These are phyloP conservation scores for Cotesia typhae DNA, from an alignment of 1,140 invertebrate genomes.

Conservation along the genomic window DNA sequence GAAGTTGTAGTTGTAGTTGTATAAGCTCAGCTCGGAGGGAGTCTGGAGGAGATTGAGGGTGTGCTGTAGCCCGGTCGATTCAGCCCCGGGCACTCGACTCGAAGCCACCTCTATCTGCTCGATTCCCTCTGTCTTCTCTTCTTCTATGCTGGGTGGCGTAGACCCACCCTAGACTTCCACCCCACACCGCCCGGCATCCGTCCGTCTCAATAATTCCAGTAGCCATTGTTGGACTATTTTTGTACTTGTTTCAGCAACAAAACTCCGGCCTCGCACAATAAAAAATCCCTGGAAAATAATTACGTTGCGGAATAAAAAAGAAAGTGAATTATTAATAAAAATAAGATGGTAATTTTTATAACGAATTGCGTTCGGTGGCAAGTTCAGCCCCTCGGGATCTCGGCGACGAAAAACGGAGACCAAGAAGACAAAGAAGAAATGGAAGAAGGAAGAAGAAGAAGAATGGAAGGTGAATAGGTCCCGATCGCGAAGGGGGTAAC, in stretches of 20 bases:
- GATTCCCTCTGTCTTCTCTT: constrained; percentile 53
- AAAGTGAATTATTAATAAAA: no score
- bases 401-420: constrained; percentile 7
- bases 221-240: neutral
- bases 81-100: constrained; percentile 60
- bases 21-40: constrained; percentile 31
- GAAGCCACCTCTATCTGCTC: constrained; percentile 62
- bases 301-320: no score
- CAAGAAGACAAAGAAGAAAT: neutral
- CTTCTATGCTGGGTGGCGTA: neutral
- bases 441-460: neutral
- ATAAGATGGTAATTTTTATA: neutral
- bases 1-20: constrained; percentile 40
- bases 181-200: neutral
- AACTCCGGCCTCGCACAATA: no score
- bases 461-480: constrained; percentile 17
- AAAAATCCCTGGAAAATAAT: no score
- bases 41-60: constrained; percentile 53
- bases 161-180: constrained; percentile 8
- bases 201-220: constrained; percentile 16
- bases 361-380: neutral
- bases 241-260: neutral
- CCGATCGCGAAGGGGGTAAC: constrained; percentile 37
- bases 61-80: constrained; percentile 64
- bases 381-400: constrained; percentile 3